Evolutionary conservation across 2,797 vertebrate species (phyloP).

Genomic region (Anguilla pacifica): DNA sequence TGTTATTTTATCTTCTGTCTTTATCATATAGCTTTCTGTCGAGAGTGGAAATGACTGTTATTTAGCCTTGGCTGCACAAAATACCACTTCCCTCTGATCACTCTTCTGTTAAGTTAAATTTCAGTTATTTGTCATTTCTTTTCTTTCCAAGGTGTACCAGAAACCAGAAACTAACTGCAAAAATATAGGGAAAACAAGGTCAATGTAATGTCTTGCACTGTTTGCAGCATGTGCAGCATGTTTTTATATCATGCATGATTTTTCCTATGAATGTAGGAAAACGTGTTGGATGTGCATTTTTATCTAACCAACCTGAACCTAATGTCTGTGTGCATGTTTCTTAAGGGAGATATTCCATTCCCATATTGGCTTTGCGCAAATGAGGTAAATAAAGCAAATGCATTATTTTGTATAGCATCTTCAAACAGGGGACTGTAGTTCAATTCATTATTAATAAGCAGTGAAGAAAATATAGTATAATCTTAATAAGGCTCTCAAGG

Average conservation of each 20-base stretch:
- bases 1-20: background rate
- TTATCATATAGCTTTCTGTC: background rate
- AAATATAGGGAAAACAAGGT: background rate
- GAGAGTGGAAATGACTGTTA: background rate
- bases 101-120: background rate
- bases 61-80: background rate
- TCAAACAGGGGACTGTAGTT: background rate
- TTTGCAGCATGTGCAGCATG: background rate
- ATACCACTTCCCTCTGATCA: background rate
- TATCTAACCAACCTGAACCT: background rate
- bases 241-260: background rate
- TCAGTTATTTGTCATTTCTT: background rate
- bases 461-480: background rate
- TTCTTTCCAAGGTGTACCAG: background rate
- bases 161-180: background rate
- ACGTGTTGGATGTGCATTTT: background rate
- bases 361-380: background rate
- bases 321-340: background rate
- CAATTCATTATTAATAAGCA: background rate
- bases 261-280: background rate
- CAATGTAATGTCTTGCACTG: background rate
- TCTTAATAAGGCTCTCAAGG: background rate
- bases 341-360: background rate
- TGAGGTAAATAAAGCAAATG: background rate
- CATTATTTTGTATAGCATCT: background rate